Conservation (phyloP, 2,888 invertebrate species). For the Tanypteryx hageni region DNA sequence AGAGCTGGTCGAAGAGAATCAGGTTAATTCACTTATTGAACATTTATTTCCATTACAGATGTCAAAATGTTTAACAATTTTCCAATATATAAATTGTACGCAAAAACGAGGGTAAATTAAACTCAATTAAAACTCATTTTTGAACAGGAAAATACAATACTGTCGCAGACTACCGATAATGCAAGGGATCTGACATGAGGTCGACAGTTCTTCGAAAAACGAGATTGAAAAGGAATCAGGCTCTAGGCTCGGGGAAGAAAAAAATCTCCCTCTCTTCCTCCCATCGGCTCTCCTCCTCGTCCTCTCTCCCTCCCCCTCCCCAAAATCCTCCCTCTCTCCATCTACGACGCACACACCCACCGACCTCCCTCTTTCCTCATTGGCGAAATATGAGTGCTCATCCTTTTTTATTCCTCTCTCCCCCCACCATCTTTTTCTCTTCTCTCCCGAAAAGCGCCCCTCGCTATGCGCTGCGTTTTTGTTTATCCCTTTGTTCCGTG, state of each 20-base stretch:
- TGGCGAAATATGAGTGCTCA: conserved; percentile 29
- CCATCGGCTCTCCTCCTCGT: neutral
- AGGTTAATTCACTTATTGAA: too few species aligned
- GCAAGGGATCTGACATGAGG: conserved; percentile 17
- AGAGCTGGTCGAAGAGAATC: too few species aligned
- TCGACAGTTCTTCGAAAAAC: neutral
- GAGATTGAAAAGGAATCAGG: conserved; percentile 8
- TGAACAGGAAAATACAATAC: neutral
- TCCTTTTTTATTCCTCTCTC: neutral
- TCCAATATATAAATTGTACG: neutral
- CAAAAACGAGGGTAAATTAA: neutral
- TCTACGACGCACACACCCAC: neutral
- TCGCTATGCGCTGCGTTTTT: conserved; percentile 48
- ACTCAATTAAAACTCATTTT: neutral
- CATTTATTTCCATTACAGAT: too few species aligned
- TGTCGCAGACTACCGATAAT: neutral
- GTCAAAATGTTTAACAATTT: too few species aligned
- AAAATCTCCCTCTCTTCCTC: neutral
- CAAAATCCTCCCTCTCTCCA: neutral
- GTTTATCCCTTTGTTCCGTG: conserved; percentile 53
- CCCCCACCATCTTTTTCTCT: too few species aligned
- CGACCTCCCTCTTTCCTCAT: conserved; percentile 12
- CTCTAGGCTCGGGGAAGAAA: neutral
- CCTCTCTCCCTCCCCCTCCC: neutral
- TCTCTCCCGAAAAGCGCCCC: conserved; percentile 21